Evolutionary conservation across 2,797 vertebrate genomes (phyloP).

Genomic region (Bradypodion ventrale): DNA sequence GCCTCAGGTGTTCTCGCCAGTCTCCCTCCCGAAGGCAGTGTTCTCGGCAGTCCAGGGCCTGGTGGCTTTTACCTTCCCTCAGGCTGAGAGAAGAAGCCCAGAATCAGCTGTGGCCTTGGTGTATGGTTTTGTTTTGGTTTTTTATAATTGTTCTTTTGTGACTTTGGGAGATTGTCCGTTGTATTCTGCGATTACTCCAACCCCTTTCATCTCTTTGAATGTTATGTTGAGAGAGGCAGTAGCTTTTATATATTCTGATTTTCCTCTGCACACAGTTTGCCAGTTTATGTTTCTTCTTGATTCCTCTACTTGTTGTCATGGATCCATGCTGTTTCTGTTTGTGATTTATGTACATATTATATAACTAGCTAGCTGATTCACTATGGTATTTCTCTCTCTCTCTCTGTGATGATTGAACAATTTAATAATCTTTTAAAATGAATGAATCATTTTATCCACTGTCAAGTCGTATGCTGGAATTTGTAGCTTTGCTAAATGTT

Average conservation of each 20-base stretch:
- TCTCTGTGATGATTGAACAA: background rate
- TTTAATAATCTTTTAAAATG: slow-evolving; percentile 4
- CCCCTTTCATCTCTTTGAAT: background rate
- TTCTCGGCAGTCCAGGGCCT: too few species aligned
- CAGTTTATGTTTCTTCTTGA: background rate
- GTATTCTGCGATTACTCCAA: rapidly evolving
- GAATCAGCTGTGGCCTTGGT: too few species aligned
- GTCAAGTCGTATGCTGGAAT: background rate
- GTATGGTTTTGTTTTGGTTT: too few species aligned
- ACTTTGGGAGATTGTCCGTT: background rate
- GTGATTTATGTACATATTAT: background rate
- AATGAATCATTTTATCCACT: slow-evolving; percentile 19
- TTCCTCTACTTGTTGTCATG: background rate
- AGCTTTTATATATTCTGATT: background rate
- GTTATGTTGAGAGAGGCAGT: background rate
- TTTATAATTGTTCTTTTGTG: background rate
- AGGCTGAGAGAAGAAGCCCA: too few species aligned
- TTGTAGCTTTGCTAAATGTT: background rate
- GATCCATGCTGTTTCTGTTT: background rate
- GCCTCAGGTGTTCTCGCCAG: too few species aligned
- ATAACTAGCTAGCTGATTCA: rapidly evolving
- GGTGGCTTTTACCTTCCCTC: too few species aligned
- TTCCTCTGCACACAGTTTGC: background rate
- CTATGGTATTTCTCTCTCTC: background rate
- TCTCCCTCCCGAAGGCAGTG: too few species aligned